Base-by-base conservation (phyloP, 2,888 invertebrate genomes). In the Cataglyphis livida region DNA sequence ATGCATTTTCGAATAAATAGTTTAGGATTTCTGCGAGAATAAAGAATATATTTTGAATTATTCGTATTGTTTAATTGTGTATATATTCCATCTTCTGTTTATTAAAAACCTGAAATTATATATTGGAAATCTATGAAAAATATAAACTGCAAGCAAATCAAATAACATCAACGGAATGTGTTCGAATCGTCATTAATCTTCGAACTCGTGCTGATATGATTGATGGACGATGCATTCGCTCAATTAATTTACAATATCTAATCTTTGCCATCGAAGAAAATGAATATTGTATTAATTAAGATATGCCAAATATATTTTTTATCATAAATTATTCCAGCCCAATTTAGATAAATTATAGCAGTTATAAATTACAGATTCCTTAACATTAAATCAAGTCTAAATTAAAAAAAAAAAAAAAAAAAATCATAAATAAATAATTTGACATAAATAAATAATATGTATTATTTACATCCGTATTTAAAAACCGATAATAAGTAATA, bases 321-420 rank as follows among this genome's bases (percentile, higher is more conserved):
- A 64, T 25, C 48, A 64, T 75, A 66, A 76, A 66, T 76, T 51
- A 75, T 38, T 76, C 38, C n/a, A 7, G 12, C 41, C 5, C 18
- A 9, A 38, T 35, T 35, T 38, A 6, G 4, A 32, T 57, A 71
- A 71, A 28, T 28, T 3, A 25, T 32, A 3, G 25, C 10, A 44
- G 15, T 62, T 44, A 21, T 44, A 25, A 9, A 6, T 57, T 38
- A 25, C 3, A 28, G 38, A 25, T 25, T 61, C 7, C 3, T 41
- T 41, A 41, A 59, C 41, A 54, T 9, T 9, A 62, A 74, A 62
- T 48, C 3, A 4, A 61, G 44, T 28, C 5, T 61, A n/a, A 6
- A 38, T 12, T 3, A 6, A 18, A 57, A 28, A 66, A 66, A 2
- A 57, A 28, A 66, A 66, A 2, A 15, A 44, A 5, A 25, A 38